Evolutionary conservation across 1,140 invertebrate species (phyloP), one percentile per base, ranked within the genome.

Genomic region (Antheraea pernyi): DNA sequence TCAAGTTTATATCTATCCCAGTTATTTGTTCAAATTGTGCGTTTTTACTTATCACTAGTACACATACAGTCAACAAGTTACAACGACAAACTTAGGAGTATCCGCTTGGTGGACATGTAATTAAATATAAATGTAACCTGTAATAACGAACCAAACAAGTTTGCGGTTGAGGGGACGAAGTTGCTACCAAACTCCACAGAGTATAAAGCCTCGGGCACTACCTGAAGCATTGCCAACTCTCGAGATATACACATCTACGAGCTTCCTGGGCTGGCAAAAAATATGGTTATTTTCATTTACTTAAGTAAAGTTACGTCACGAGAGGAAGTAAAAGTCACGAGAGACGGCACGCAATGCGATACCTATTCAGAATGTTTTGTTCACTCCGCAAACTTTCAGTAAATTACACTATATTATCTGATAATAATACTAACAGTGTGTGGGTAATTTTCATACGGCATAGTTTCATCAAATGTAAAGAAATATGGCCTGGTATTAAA

Each of bases 201-300:
- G 30, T 22, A 60, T 22, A 30, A 61, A 61, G 16, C 59, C 19
- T 7, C 22, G 19, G 60, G 7, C 19, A 16, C 60, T 30, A 30
- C 19, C 60, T 61, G 60, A 61, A 61, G 60, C 60, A n/a, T 61
- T 61, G 60, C 60, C 60, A 61, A 61, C 60, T 61, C 18, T 60
- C 59, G 13, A 60, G 10, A 60, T 60, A 60, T 60, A 60, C 18
- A 19, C 18, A 19, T 19, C 16, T 19, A 30, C 4, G 22, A 30
- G 22, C 22, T 30, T 61, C 60, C 60, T 61, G 60, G 9, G 19
- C 30, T 61, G 60, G 60, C 13, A 61, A 53, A 53, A 61, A 61
- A 61, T 61, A 61, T 30, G 30, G 60, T 61, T 61, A 22, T 61
- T 61, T 61, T 61, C 19, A 30, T 61, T 61, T 61, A 61, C 19